These are phyloP conservation scores for Triplophysa bombifrons DNA, from an alignment of 2,797 vertebrate genomes.

Conservation along the genomic window DNA sequence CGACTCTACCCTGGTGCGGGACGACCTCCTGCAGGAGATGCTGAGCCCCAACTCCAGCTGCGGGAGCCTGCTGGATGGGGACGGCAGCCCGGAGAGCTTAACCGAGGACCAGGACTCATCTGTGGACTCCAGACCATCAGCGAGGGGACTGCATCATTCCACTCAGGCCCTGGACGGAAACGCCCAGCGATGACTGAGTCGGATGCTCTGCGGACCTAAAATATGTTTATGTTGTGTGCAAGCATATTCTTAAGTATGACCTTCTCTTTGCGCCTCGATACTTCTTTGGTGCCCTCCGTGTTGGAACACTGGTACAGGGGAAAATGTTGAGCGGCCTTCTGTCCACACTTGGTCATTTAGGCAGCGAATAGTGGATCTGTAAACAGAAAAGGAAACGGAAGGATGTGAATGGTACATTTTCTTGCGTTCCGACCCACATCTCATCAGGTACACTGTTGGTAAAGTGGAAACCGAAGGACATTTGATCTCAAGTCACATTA, in stretches of 20 bases:
- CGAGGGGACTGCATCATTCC: slow-evolving; percentile 74
- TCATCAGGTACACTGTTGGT: slow-evolving; percentile 55
- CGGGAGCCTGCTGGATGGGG: slow-evolving; percentile 81
- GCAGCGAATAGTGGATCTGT: slow-evolving; percentile 35
- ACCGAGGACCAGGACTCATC: slow-evolving; percentile 80
- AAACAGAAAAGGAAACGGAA: slow-evolving; percentile 32
- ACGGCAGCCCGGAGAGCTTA: slow-evolving; percentile 84
- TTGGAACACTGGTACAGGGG: slow-evolving; percentile 51
- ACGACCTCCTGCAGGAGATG: slow-evolving; percentile 82
- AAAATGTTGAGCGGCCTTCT: slow-evolving; percentile 38
- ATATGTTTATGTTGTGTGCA: slow-evolving; percentile 51
- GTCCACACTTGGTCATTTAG: slow-evolving; percentile 48
- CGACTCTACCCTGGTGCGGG: slow-evolving; percentile 71
- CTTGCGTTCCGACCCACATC: slow-evolving; percentile 43
- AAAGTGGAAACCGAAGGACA: slow-evolving; percentile 31
- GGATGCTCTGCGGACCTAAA: slow-evolving; percentile 24
- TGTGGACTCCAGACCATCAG: slow-evolving; percentile 74
- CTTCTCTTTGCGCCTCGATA: slow-evolving; percentile 40
- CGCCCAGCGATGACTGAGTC: slow-evolving; percentile 78
- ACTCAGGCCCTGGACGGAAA: slow-evolving; percentile 74
- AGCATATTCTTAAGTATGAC: slow-evolving; percentile 61
- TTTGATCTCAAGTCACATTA: not conserved
- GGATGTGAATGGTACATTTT: slow-evolving; percentile 58
- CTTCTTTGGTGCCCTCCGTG: slow-evolving; percentile 37
- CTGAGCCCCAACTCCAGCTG: slow-evolving; percentile 86